Base-by-base conservation (phyloP, 23 tunicate species). In the Aplidium turbinatum region DNA sequence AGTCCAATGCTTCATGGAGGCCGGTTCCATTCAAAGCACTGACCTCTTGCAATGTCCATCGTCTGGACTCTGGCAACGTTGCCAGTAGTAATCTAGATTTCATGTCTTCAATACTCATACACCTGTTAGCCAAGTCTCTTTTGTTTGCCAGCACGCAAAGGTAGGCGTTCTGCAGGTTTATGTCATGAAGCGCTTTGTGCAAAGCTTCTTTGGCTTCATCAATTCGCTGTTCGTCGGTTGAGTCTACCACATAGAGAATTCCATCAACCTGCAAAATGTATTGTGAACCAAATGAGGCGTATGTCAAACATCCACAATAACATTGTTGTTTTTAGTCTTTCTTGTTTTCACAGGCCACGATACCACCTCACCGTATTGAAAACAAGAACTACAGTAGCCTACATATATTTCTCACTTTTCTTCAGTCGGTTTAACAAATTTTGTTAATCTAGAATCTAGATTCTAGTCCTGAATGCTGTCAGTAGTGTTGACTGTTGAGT, bases 21-120 rank as follows among this genome's bases (percentile, higher is more conserved):
- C 87, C 87, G 0, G 82, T 81, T 4, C 96, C 96, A 55, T 88
- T 81, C 42, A 81, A 11, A 1, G 96, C 96, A 50, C 96, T 88
- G 34, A 88, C 87, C 67, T 88, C 87, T 26, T 33, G 9, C 2
- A 75, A 11, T 19, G 82, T 57, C 96, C 96, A 88, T 4, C 24
- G n/a, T 34, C 96, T 35, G 36, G 22, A 60, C 0, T 76, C 79
- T 9, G 86, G 86, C 28, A 88, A 69, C 30, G 53, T 58, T 32
- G 20, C 20, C 33, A 88, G 79, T 36, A 75, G 83, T 18, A 88
- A 38, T 1, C 68, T 54, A 6, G 72, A 29, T 4, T 57, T 25
- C 29, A 88, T 76, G 26, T 76, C 82, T 23, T 88, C 87, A 2
- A 52, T 39, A 7, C 83, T 22, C 83, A 81, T 76, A 33, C 87